Evolutionary conservation across 2,797 vertebrate species (phyloP), one percentile per base, ranked within the genome.

Genomic region (Cuniculus paca): DNA sequence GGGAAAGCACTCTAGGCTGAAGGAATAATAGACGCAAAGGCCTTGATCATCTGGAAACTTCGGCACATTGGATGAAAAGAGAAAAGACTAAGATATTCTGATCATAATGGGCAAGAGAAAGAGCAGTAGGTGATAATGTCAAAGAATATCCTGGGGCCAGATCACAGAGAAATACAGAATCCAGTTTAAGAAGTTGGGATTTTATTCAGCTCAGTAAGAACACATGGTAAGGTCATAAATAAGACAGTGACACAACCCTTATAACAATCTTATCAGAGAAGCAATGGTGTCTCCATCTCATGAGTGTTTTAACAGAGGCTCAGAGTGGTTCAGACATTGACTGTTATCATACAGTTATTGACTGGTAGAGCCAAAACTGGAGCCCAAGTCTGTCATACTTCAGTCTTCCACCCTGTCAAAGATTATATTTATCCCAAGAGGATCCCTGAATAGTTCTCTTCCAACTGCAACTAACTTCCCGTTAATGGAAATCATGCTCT

Each of bases 191-290:
- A 24, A 75, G 20, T 2, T 91, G 34, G 39, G 16, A 39, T 85
- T 92, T 92, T 85, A 85, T 50, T 78, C 42, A 94, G n/a, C 34
- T 63, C 20, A 63, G 17, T 90, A 82, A 90, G 45, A 87, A 84
- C 72, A 70, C 7, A 83, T 39, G 75, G 28, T 9, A 61, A 24
- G 9, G 0, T 92, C 90, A 60, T 48, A 79, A 72, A 28, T 42
- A 91, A 70, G 34, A 88, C 54, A 65, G 34, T 82, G 42, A 54
- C 7, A 11, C 36, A 56, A 65, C 34, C 61, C 54, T 88, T 78
- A 74, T 2, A 90, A 85, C 63, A 94, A 65, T 31, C 58, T 85
- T 82, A 31, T 28, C 4, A 13, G 28, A 88, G 39, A 79, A 24
- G 19, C 42, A 54, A 16, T 2, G 0, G 1, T 16, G 19, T 82